Evolutionary conservation across 1,140 invertebrate genomes (phyloP), one percentile per base, ranked within the genome.

Genomic region (Limonius californicus): DNA sequence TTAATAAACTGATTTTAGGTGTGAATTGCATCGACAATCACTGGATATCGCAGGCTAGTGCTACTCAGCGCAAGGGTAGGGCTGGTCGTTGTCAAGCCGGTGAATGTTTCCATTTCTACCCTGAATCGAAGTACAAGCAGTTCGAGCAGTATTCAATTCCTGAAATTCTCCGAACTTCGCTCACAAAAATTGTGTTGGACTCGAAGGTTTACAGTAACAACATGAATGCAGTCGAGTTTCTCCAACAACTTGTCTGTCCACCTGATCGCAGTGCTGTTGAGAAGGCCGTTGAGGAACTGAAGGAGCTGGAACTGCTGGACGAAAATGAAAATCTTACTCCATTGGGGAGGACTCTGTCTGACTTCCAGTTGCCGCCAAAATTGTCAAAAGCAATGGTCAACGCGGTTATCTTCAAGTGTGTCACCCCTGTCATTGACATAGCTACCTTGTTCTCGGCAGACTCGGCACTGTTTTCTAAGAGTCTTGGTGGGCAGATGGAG

Each of bases 1-100:
- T n/a, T n/a, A n/a, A n/a, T n/a, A n/a, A n/a, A n/a, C n/a, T 27
- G 9, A 27, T 27, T 27, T 9, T 27, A 27, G 23, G 23, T 27
- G 23, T 27, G 9, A 27, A 27, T 27, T 27, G 23, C 23, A 63
- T 77, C 35, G 74, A 76, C 61, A 70, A 71, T 12, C 84, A 92
- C 67, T 93, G 89, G 87, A 85, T 92, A 1, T 86, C 89, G 2
- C 74, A 87, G 69, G 88, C 93, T 3, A 95, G 93, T 79, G 83
- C 90, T 1, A 81, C 80, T 55, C 92, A 94, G 77, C 47, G 75
- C 9, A 70, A 67, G 55, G 76, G 74, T 1, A 78, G 90, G 63
- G 90, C 90, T 20, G 90, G 90, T 23, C 81, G 89, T 2, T 87
- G 90, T 27, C 79, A 85, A 67, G 79, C 87, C 1, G 92, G 92